Evolutionary conservation across 2,888 invertebrate species (phyloP), one percentile per base, ranked within the genome.

Genomic region (Lasioglossum calceatum): DNA sequence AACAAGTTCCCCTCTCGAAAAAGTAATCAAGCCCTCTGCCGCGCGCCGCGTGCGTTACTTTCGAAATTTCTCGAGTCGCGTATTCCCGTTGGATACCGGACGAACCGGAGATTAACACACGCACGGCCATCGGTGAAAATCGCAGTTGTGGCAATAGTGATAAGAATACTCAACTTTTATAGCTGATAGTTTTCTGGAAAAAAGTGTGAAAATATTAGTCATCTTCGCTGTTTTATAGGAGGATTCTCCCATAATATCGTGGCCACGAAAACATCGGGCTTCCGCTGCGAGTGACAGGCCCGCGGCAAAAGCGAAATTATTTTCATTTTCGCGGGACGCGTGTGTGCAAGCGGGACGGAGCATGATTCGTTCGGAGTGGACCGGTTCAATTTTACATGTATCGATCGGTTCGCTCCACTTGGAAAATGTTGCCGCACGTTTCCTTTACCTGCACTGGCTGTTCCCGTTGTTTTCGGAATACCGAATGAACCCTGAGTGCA

Each of bases 191-290:
- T 58, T 4, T 58, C n/a, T n/a, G 12, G 12, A 4, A n/a, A 8
- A n/a, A 54, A 54, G 0, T 12, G 4, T 58, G n/a, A n/a, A 58
- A 58, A 23, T 58, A 4, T n/a, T n/a, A n/a, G 58, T 58, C 3
- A 10, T 4, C n/a, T n/a, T n/a, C 4, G 1, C 58, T 23, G 54
- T 54, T 23, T 10, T 1, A 10, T 1, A 58, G n/a, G 10, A 58
- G n/a, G 8, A 58, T n/a, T 58, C 58, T 0, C 58, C 1, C 3
- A n/a, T 90, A 89, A 90, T 90, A 90, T 80, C 79, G 76, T 80
- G 79, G 44, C 7, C 61, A 14, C 14, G 61, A 61, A 27, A 61
- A 61, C 61, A 61, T 61, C 61, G 27, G 27, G 14, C 61, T 27
- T 61, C 61, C 27, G 12, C 61, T 61, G 61, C 61, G 61, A 14